phyloP scores from a whole-genome alignment of 2,888 invertebrate genomes.

The Drosophila emarginata region DNA sequence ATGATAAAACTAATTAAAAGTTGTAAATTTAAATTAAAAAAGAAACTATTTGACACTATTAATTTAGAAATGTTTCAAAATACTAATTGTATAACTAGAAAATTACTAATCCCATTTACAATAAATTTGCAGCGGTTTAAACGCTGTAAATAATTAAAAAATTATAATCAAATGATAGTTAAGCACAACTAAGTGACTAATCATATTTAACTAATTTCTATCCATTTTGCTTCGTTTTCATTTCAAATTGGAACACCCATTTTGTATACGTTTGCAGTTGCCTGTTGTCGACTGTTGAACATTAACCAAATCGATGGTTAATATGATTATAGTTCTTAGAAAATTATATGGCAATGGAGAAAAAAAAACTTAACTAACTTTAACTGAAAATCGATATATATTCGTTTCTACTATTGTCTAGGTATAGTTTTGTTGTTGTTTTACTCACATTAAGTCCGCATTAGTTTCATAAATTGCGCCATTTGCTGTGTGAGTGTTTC shows the following conservation, averaged over 20 bases:
- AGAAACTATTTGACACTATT: no score
- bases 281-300: background rate
- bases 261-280: conserved; percentile 3
- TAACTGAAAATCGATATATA: conserved; percentile 22
- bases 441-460: conserved; percentile 54
- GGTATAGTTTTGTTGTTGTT: background rate
- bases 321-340: conserved; percentile 4
- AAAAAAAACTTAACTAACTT: conserved; percentile 1
- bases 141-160: background rate
- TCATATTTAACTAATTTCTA: background rate
- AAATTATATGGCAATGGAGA: background rate
- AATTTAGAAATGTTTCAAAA: no score
- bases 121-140: background rate
- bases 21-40: no score
- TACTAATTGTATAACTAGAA: no score
- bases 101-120: background rate
- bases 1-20: no score
- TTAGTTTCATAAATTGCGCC: conserved; percentile 25
- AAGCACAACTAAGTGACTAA: background rate
- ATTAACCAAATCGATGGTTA: background rate
- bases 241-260: background rate
- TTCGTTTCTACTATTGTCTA: background rate
- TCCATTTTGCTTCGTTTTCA: background rate
- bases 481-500: conserved; percentile 7
- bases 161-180: background rate